phyloP scores from a whole-genome alignment of 2,888 invertebrate species.

The Drosophila paramelanica region DNA sequence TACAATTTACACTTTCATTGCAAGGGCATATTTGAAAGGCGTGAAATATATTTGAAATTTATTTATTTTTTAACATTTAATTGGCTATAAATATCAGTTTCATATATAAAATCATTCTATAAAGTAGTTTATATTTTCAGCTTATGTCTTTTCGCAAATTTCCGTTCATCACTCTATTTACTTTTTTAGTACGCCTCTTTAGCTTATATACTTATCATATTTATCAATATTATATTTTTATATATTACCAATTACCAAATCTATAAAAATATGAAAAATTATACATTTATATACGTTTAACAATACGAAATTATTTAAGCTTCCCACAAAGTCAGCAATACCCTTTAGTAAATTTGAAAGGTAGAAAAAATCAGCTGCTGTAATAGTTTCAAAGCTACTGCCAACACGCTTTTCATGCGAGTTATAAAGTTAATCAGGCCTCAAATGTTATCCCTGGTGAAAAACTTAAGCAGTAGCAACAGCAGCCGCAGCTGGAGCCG shows the following conservation, averaged over 20 bases:
- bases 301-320: background rate
- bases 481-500: constrained; percentile 11
- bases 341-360: background rate
- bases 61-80: too few species aligned
- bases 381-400: constrained; percentile 37
- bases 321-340: background rate
- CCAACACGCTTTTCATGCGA: constrained; percentile 36
- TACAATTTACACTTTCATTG: background rate
- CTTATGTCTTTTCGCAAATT: too few species aligned
- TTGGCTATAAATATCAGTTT: too few species aligned
- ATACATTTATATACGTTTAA: background rate
- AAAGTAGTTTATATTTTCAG: too few species aligned
- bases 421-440: constrained; percentile 69
- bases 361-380: constrained; percentile 17
- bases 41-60: too few species aligned
- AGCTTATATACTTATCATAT: too few species aligned
- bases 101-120: background rate
- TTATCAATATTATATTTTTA: too few species aligned
- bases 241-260: background rate
- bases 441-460: constrained; percentile 58
- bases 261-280: background rate
- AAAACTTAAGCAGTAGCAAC: constrained; percentile 16
- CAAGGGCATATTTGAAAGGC: too few species aligned
- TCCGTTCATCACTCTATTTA: too few species aligned
- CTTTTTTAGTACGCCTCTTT: too few species aligned